Percentiles rank a stretch among this genome's conserved stretches.
Conservation (phyloP, 2,797 vertebrate genomes). For the Ammospiza maritima region DNA sequence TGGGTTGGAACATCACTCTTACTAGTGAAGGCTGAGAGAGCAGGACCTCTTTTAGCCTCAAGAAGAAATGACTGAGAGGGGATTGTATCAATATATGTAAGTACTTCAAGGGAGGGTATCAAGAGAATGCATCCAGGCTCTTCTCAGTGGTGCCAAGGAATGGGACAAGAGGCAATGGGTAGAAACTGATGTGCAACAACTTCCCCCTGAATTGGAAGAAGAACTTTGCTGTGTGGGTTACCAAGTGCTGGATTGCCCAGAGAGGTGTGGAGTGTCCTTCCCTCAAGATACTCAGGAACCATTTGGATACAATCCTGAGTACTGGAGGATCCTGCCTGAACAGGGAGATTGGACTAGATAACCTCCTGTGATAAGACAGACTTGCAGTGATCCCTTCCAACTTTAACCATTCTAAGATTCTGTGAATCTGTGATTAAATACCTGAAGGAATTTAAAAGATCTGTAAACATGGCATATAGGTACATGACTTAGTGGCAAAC, state of each 20-base stretch:
- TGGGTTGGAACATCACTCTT: not conserved
- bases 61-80: not conserved
- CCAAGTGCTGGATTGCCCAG: not conserved
- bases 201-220: not conserved
- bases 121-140: not conserved
- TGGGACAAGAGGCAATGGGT: not conserved
- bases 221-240: not conserved
- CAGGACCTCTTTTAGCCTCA: not conserved
- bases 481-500: not conserved
- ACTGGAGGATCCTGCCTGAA: not conserved
- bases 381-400: not conserved
- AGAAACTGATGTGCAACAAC: not conserved
- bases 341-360: not conserved
- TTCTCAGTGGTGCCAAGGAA: not conserved
- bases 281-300: not conserved
- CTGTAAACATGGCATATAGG: fast-evolving
- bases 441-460: not conserved
- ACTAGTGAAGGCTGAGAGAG: not conserved
- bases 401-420: not conserved
- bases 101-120: not conserved
- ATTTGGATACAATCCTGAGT: not conserved
- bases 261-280: not conserved
- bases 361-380: not conserved
- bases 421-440: not conserved
- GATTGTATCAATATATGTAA: not conserved